These are phyloP conservation scores for Globia sparganii DNA, from an alignment of 2,888 invertebrate species.

Conservation along the genomic window DNA sequence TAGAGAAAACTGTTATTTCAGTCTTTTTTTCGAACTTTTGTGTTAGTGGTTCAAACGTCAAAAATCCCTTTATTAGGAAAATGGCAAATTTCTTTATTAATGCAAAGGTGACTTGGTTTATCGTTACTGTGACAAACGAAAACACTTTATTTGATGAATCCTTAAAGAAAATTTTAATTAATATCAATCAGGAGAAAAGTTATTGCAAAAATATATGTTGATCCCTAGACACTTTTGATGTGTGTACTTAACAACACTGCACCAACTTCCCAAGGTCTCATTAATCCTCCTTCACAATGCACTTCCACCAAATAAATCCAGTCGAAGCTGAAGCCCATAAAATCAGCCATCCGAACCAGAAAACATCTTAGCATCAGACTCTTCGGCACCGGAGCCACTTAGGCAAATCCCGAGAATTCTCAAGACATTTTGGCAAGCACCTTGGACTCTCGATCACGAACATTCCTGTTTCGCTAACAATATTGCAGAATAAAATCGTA, in stretches of 20 bases:
- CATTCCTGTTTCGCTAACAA: constrained; percentile 67
- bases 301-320: constrained; percentile 28
- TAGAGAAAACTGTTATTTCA: too few relatives aligned
- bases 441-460: constrained; percentile 46
- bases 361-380: constrained; percentile 57
- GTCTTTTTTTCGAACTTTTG: too few relatives aligned
- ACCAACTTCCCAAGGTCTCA: constrained; percentile 3
- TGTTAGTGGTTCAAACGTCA: too few relatives aligned
- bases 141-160: too few relatives aligned
- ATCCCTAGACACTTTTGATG: too few relatives aligned
- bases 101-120: too few relatives aligned
- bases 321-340: constrained; percentile 32
- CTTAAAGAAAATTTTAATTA: too few relatives aligned
- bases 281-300: constrained; percentile 25
- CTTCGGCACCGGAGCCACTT: constrained; percentile 59
- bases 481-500: constrained; percentile 68
- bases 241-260: neutral
- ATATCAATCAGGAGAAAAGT: too few relatives aligned
- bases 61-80: too few relatives aligned
- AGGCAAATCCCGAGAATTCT: constrained; percentile 47
- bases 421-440: constrained; percentile 61
- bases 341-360: constrained; percentile 45
- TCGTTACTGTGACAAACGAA: too few relatives aligned
- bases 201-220: too few relatives aligned
- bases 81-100: too few relatives aligned